phyloP scores from a whole-genome alignment of 2,113 vertebrate genomes.

The Tychaedon coryphoeus region DNA sequence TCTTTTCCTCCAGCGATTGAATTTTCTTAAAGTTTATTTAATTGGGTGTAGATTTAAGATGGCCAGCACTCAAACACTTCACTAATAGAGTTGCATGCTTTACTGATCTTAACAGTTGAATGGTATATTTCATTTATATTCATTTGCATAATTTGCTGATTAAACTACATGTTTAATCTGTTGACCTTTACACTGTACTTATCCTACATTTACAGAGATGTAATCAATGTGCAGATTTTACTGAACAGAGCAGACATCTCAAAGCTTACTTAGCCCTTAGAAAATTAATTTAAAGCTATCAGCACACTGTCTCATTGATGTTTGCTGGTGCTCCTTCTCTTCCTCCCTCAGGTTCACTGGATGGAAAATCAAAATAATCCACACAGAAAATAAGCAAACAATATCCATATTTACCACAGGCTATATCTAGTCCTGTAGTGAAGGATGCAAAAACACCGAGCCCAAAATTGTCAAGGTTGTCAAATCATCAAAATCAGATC shows the following conservation, averaged over 20 bases:
- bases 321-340: background rate
- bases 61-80: constrained; percentile 9
- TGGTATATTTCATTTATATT: constrained; percentile 63
- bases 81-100: constrained; percentile 52
- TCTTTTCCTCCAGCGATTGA: background rate
- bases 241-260: background rate
- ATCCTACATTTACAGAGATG: constrained; percentile 26
- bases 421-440: background rate
- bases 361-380: background rate
- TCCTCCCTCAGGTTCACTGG: background rate
- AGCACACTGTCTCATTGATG: background rate
- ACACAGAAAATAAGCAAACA: background rate
- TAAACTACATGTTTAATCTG: constrained; percentile 65
- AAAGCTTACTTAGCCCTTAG: background rate
- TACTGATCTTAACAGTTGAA: constrained; percentile 60
- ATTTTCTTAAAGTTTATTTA: background rate
- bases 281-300: background rate
- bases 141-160: constrained; percentile 73
- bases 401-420: background rate
- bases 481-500: background rate
- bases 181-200: constrained; percentile 68
- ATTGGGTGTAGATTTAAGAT: constrained; percentile 22
- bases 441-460: background rate
- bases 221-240: constrained; percentile 56
- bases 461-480: background rate